Evolutionary conservation across 2,797 vertebrate species (phyloP).

Genomic region (Paratrypauchen microcephalus): DNA sequence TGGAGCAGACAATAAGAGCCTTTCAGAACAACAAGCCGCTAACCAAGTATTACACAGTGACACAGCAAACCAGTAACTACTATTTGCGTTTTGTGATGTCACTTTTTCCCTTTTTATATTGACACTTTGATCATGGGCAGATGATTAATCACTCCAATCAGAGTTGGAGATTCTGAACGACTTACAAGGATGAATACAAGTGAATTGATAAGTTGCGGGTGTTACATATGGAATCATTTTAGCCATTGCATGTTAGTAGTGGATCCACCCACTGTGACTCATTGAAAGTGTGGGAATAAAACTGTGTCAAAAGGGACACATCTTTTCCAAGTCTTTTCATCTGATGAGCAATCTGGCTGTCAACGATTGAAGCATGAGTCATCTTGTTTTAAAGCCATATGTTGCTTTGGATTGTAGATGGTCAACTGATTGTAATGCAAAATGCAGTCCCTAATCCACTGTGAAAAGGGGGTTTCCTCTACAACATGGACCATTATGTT

Average conservation of each 20-base stretch:
- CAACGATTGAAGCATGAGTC: background rate
- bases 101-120: background rate
- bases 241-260: conserved; percentile 1
- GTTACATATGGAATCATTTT: conserved; percentile 8
- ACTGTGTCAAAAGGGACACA: background rate
- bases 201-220: conserved; percentile 1
- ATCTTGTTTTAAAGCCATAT: background rate
- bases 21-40: background rate
- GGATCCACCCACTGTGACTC: conserved; percentile 10
- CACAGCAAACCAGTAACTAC: background rate
- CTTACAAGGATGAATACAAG: background rate
- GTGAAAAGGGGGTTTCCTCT: background rate
- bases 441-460: background rate
- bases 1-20: background rate
- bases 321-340: conserved; percentile 7
- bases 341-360: background rate
- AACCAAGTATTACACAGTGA: conserved; percentile 3
- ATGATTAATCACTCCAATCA: background rate
- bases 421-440: background rate
- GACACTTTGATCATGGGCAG: background rate
- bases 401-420: background rate
- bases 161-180: background rate
- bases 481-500: background rate
- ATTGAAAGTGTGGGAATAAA: conserved; percentile 12
- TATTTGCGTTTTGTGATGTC: background rate